These are phyloP conservation scores for Nyctibius grandis DNA, from an alignment of 2,797 vertebrate genomes.

Conservation along the genomic window DNA sequence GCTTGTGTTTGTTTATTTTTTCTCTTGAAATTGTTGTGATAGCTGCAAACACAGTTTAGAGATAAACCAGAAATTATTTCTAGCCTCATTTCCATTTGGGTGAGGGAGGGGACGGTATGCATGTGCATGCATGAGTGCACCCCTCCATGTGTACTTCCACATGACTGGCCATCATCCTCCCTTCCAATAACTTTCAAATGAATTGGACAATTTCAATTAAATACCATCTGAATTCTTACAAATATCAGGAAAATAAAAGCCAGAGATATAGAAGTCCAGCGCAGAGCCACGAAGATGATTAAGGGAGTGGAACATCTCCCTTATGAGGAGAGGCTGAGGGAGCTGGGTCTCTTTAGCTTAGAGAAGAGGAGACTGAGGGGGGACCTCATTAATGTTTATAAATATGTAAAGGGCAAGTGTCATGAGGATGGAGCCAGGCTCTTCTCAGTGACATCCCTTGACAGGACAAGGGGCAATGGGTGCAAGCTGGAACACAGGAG, in stretches of 20 bases:
- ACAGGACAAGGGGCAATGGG: too few relatives aligned
- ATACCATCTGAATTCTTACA: not conserved
- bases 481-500: too few relatives aligned
- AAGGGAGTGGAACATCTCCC: too few relatives aligned
- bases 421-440: too few relatives aligned
- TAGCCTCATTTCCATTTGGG: not conserved
- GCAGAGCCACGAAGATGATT: too few relatives aligned
- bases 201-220: not conserved
- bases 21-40: not conserved
- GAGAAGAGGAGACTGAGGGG: too few relatives aligned
- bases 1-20: not conserved
- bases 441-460: too few relatives aligned
- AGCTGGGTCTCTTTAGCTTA: too few relatives aligned
- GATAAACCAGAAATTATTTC: not conserved
- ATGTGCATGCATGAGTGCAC: not conserved
- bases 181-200: not conserved
- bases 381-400: too few relatives aligned
- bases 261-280: not conserved
- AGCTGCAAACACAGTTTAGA: not conserved
- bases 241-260: not conserved
- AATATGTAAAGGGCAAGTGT: too few relatives aligned
- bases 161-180: not conserved
- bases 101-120: rapidly evolving
- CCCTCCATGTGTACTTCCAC: not conserved
- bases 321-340: too few relatives aligned